Conservation (phyloP, 2,113 vertebrate species). For the Labeo catla region DNA sequence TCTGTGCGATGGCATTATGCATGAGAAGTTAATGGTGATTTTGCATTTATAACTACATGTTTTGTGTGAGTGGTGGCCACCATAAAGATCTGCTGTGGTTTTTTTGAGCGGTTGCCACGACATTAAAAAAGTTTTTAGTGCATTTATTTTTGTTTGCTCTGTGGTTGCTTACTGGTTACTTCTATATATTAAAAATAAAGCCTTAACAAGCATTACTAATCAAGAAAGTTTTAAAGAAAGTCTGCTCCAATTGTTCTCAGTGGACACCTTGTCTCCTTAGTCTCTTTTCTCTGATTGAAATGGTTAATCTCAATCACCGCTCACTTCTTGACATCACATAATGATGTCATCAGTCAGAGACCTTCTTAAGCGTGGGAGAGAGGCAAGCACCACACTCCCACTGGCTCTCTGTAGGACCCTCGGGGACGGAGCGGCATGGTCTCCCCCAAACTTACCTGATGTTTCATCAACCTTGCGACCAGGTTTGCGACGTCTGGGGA, state of each 20-base stretch:
- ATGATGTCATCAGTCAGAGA: constrained; percentile 51
- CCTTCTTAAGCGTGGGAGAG: constrained; percentile 52
- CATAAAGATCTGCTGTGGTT: neutral
- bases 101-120: neutral
- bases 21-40: neutral
- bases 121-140: neutral
- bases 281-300: constrained; percentile 40
- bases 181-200: neutral
- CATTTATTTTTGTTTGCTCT: neutral
- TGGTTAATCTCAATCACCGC: constrained; percentile 41
- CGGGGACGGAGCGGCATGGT: constrained; percentile 2
- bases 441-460: constrained; percentile 63
- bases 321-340: constrained; percentile 31
- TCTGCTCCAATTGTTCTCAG: constrained; percentile 7
- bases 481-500: constrained; percentile 55
- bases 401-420: constrained; percentile 17
- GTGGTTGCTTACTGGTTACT: neutral
- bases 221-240: constrained; percentile 12
- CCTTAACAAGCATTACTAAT: neutral
- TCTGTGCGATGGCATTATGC: neutral
- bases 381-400: constrained; percentile 31
- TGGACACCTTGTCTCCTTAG: neutral
- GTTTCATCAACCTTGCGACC: constrained; percentile 75
- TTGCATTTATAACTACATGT: neutral
- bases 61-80: neutral